Evolutionary conservation across 2,113 vertebrate genomes (phyloP).

Genomic region (Galemys pyrenaicus): DNA sequence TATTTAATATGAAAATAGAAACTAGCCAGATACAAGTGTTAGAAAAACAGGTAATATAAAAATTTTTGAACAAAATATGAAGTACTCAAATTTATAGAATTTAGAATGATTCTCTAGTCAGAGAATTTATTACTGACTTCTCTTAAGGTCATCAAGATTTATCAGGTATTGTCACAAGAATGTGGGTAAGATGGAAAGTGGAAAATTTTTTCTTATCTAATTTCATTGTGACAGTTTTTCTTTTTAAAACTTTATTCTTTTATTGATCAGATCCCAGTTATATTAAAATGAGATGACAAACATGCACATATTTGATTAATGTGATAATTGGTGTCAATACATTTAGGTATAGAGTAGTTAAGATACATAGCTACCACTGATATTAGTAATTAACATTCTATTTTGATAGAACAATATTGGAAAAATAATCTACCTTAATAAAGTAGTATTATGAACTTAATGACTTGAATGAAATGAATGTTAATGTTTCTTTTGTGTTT

Average conservation of each 20-base stretch:
- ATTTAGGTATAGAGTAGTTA: background rate
- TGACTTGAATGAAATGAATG: background rate
- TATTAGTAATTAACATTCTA: slow-evolving; percentile 46
- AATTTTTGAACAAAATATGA: slow-evolving; percentile 60
- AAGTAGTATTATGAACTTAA: background rate
- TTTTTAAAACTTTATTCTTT: slow-evolving; percentile 58
- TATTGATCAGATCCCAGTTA: slow-evolving; percentile 22
- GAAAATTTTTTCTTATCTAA: slow-evolving; percentile 58
- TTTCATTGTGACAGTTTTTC: slow-evolving; percentile 46
- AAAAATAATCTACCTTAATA: slow-evolving; percentile 30
- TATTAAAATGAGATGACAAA: background rate
- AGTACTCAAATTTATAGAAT: slow-evolving; percentile 31
- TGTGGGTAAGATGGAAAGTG: slow-evolving; percentile 46
- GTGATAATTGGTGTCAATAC: background rate
- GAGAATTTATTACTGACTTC: slow-evolving; percentile 67
- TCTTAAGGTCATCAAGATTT: slow-evolving; percentile 64
- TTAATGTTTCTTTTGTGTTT: slow-evolving; percentile 6
- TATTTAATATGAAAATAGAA: slow-evolving; percentile 72
- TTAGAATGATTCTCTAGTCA: slow-evolving; percentile 44
- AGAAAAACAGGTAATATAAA: slow-evolving; percentile 45
- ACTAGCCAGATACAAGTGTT: background rate
- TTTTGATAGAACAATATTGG: slow-evolving; percentile 28
- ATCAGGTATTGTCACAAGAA: slow-evolving; percentile 61
- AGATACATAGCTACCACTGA: background rate
- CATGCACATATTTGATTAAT: background rate